A percentile compares a stretch with the other conserved stretches of the same genome.
Conservation (phyloP, 2,888 invertebrate genomes). For the Amblyjoppa proteus region DNA sequence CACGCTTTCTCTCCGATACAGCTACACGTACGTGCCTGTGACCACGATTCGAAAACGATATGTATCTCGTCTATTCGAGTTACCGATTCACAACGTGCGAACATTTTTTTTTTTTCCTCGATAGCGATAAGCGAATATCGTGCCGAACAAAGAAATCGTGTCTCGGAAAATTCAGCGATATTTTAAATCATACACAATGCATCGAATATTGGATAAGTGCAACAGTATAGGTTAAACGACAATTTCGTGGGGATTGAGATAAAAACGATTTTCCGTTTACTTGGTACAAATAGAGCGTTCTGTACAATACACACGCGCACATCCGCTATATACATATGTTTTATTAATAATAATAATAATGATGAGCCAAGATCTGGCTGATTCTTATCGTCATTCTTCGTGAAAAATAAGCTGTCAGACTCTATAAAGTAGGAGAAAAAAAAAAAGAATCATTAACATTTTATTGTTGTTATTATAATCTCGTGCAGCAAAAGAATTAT, state of each 20-base stretch:
- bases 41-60: conserved; percentile 18
- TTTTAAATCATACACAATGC: background rate
- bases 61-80: conserved; percentile 29
- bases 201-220: background rate
- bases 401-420: background rate
- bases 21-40: conserved; percentile 22
- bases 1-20: conserved; percentile 22
- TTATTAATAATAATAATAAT: background rate
- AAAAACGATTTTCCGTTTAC: background rate
- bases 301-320: background rate
- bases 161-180: background rate
- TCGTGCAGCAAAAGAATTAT: too few relatives aligned
- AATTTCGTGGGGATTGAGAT: background rate
- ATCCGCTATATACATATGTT: background rate
- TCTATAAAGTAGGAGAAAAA: background rate
- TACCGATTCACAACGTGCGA: background rate
- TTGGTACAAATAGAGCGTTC: background rate
- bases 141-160: background rate
- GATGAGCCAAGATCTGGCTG: background rate
- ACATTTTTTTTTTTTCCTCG: background rate
- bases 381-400: background rate
- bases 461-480: too few relatives aligned
- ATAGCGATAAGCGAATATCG: background rate
- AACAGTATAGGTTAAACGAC: background rate
- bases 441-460: too few relatives aligned